These are phyloP conservation scores for Venustoraphidia nigricollis DNA, from an alignment of 2,888 invertebrate species.

Conservation along the genomic window DNA sequence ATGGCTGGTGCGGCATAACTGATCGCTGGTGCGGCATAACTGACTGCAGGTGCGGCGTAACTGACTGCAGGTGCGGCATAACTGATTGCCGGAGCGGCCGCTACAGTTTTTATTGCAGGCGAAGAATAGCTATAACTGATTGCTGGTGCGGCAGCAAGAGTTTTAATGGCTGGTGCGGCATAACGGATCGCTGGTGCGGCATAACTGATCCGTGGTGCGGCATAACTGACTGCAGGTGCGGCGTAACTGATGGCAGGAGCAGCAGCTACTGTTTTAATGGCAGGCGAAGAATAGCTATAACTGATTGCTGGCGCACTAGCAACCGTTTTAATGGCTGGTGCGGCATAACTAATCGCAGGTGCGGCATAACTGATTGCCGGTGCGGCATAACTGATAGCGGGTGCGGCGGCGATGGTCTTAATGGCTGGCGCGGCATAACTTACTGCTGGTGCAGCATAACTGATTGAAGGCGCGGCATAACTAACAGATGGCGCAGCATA, in stretches of 20 bases:
- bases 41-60: constrained; percentile 1
- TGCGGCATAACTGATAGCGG: constrained; percentile 1
- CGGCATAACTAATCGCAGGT: not conserved
- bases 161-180: constrained; percentile 1
- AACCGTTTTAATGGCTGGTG: not conserved
- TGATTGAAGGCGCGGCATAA: constrained; percentile 2
- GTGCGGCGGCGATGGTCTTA: not conserved
- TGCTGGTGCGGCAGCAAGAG: not conserved
- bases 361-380: constrained; percentile 9
- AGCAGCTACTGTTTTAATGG: constrained; percentile 6
- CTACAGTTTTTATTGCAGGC: constrained; percentile 3
- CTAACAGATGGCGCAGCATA: constrained; percentile 1
- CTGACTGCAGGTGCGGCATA: constrained; percentile 10
- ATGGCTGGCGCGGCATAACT: constrained; percentile 7
- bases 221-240: constrained; percentile 9
- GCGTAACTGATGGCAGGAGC: no score
- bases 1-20: constrained; percentile 2
- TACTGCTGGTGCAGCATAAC: constrained; percentile 8
- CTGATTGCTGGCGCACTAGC: constrained; percentile 1
- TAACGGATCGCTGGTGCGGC: constrained; percentile 8
- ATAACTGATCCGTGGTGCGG: constrained; percentile 10
- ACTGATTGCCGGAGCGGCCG: constrained; percentile 10
- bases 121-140: not conserved
- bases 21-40: constrained; percentile 9
- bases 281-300: not conserved